These are phyloP conservation scores for Malthinus flaveolus DNA, from an alignment of 2,888 invertebrate genomes.

Conservation along the genomic window DNA sequence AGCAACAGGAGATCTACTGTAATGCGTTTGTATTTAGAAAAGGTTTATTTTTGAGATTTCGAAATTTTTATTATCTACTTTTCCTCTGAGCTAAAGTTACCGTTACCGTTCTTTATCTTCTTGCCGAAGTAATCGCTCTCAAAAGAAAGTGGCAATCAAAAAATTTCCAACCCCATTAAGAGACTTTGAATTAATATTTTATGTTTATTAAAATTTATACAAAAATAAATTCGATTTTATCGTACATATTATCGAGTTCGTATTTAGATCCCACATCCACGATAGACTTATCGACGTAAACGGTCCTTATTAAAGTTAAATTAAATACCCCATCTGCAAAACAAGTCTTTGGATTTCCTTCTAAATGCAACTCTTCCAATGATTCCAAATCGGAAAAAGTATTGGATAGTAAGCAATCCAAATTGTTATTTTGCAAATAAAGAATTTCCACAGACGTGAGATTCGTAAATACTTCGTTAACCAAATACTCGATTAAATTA, in stretches of 20 bases:
- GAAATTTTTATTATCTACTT: too few species aligned
- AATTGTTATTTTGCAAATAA: slow-evolving; percentile 15
- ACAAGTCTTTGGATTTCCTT: background rate
- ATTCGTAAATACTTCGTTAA: background rate
- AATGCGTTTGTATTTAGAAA: too few species aligned
- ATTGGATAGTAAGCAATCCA: slow-evolving; percentile 5
- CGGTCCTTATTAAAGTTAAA: background rate
- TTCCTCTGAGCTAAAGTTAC: too few species aligned
- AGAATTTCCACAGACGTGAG: slow-evolving; percentile 7
- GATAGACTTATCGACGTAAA: background rate
- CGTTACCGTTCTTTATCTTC: too few species aligned
- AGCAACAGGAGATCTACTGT: too few species aligned
- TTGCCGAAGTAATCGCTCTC: too few species aligned
- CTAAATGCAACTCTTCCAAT: slow-evolving; percentile 12
- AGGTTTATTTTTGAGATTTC: too few species aligned
- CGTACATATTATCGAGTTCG: background rate
- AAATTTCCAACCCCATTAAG: background rate
- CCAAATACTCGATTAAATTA: slow-evolving; percentile 7
- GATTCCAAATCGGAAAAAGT: background rate
- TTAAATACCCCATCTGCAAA: background rate
- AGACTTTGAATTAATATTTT: too few species aligned
- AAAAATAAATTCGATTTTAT: background rate
- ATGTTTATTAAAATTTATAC: background rate
- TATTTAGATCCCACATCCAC: too few species aligned
- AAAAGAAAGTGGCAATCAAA: too few species aligned